Percentiles rank a stretch among this genome's conserved stretches.
Evolutionary conservation across 92 coral and sea anemone genomes (phyloP).

Genomic region (Virgularia gustaviana): DNA sequence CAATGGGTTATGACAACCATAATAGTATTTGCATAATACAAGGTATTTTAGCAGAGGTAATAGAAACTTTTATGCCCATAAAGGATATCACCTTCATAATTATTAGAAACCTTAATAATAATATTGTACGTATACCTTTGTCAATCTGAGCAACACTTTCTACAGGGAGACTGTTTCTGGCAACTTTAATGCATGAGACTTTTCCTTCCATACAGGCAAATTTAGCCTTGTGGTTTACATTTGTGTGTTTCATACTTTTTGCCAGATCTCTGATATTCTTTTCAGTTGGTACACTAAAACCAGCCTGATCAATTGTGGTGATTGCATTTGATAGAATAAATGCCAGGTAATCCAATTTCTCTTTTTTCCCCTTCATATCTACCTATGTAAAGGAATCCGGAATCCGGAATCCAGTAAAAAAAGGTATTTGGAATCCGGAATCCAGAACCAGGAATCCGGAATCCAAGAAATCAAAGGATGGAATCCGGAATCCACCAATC

Average conservation of each 20-base stretch:
- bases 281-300: not conserved
- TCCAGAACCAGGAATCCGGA: too few relatives aligned
- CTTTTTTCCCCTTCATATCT: not conserved
- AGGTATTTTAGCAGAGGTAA: too few relatives aligned
- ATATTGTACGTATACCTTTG: not conserved
- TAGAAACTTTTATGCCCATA: too few relatives aligned
- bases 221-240: not conserved
- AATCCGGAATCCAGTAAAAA: too few relatives aligned
- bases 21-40: too few relatives aligned
- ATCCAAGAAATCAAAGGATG: not conserved
- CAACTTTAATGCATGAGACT: not conserved
- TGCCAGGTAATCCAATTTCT: not conserved
- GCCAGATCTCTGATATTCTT: not conserved
- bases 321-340: not conserved
- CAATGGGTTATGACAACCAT: too few relatives aligned
- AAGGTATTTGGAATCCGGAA: too few relatives aligned
- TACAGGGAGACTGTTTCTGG: not conserved
- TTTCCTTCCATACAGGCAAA: not conserved
- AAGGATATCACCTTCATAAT: not conserved
- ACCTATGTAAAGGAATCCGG: too few relatives aligned
- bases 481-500: constrained; percentile 5
- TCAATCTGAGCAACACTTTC: not conserved
- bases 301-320: not conserved
- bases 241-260: not conserved
- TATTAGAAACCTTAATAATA: not conserved